These are phyloP conservation scores for Manacus vitellinus DNA, from an alignment of 2,113 vertebrate species.

Conservation along the genomic window DNA sequence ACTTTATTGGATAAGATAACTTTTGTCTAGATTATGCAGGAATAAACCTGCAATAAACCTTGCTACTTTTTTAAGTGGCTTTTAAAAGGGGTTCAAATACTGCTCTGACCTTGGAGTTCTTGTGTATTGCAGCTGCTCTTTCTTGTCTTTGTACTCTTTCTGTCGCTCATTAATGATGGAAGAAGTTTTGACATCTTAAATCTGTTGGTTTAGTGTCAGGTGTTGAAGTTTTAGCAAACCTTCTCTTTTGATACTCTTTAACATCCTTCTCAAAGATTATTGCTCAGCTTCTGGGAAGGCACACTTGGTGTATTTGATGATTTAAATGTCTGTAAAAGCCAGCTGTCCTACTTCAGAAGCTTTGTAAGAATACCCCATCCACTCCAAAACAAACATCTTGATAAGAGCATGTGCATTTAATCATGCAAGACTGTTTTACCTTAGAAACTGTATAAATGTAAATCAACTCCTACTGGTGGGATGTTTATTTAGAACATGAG, in stretches of 20 bases:
- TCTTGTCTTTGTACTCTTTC: background rate
- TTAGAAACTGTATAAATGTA: background rate
- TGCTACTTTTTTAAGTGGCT: background rate
- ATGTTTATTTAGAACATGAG: background rate
- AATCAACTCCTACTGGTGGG: background rate
- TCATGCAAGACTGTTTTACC: background rate
- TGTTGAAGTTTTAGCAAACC: background rate
- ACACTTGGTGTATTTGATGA: background rate
- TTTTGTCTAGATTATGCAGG: background rate
- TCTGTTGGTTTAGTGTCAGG: background rate
- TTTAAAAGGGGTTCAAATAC: background rate
- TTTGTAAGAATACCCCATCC: background rate
- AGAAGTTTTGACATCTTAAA: background rate
- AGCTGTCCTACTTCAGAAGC: background rate
- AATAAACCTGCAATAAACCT: background rate
- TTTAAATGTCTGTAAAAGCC: background rate
- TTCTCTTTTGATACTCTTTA: background rate
- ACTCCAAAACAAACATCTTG: background rate
- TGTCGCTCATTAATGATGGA: background rate
- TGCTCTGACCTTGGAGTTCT: background rate
- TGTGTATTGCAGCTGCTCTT: background rate
- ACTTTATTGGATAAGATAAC: background rate
- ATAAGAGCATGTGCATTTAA: background rate
- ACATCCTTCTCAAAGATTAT: background rate
- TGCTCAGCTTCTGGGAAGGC: background rate